A percentile compares a stretch with the other conserved stretches of the same genome.
Evolutionary conservation across 2,797 vertebrate species (phyloP).

Genomic region (Pogoniulus pusillus): DNA sequence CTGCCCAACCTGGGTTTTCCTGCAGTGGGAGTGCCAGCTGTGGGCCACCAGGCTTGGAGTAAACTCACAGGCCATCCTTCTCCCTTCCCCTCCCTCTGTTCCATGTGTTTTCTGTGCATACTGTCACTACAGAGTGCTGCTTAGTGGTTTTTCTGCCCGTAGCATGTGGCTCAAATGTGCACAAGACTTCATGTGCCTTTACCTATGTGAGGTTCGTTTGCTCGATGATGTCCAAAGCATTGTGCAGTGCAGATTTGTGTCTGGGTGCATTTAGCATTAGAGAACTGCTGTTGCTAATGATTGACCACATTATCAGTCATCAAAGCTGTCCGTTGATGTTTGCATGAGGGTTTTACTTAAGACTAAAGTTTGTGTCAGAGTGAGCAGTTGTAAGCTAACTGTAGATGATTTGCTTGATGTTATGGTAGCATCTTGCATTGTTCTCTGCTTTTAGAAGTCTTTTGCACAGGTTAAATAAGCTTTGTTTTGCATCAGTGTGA

Average conservation of each 20-base stretch:
- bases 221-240: not conserved
- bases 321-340: not conserved
- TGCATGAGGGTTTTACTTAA: not conserved
- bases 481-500: not conserved
- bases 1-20: not conserved
- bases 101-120: fast-evolving
- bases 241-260: not conserved
- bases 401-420: fast-evolving
- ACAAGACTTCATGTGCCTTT: not conserved
- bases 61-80: not conserved
- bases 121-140: not conserved
- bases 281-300: not conserved
- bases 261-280: not conserved
- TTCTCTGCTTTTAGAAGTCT: not conserved
- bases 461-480: not conserved
- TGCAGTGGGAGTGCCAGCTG: not conserved
- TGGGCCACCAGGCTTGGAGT: fast-evolving
- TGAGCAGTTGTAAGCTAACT: fast-evolving
- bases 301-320: not conserved
- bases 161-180: fast-evolving
- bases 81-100: fast-evolving
- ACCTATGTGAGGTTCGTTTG: fast-evolving
- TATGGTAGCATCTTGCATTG: not conserved
- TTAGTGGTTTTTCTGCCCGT: not conserved
- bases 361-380: not conserved